phyloP scores from a whole-genome alignment of 2,113 vertebrate genomes.

The Platycercus adscitus region DNA sequence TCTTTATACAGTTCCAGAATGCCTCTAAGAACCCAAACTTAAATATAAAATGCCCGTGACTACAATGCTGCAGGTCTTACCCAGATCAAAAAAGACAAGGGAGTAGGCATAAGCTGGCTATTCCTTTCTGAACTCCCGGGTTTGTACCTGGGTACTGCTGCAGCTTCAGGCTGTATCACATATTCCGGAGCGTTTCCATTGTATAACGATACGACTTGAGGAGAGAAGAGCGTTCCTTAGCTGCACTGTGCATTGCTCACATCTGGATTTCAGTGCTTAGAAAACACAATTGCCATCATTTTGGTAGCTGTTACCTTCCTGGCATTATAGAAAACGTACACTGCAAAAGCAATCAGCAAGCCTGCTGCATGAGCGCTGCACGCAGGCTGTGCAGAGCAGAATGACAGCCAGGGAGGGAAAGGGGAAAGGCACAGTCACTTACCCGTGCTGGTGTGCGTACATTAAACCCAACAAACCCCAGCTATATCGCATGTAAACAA shows the following conservation, averaged over 20 bases:
- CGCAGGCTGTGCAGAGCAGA: neutral
- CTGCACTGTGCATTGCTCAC: neutral
- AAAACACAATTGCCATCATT: neutral
- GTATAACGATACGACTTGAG: neutral
- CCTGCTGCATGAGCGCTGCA: neutral
- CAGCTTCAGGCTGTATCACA: neutral
- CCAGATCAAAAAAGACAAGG: neutral
- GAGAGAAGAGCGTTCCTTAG: neutral
- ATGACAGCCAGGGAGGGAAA: neutral
- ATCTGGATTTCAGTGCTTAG: slow-evolving; percentile 4
- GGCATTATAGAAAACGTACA: neutral
- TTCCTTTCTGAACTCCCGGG: neutral
- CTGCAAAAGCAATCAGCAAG: neutral
- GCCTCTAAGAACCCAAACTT: slow-evolving; percentile 54
- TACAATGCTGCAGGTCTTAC: slow-evolving; percentile 4
- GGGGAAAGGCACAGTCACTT: neutral
- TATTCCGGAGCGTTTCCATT: neutral
- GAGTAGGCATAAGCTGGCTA: neutral
- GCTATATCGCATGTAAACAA: neutral
- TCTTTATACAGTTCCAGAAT: slow-evolving; percentile 62
- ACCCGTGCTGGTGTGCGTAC: neutral
- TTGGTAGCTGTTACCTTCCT: neutral
- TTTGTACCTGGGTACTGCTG: neutral
- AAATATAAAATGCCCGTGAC: slow-evolving; percentile 44
- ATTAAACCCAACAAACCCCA: neutral